Conservation (phyloP, 2,888 invertebrate species). For the Brenthis hecate region DNA sequence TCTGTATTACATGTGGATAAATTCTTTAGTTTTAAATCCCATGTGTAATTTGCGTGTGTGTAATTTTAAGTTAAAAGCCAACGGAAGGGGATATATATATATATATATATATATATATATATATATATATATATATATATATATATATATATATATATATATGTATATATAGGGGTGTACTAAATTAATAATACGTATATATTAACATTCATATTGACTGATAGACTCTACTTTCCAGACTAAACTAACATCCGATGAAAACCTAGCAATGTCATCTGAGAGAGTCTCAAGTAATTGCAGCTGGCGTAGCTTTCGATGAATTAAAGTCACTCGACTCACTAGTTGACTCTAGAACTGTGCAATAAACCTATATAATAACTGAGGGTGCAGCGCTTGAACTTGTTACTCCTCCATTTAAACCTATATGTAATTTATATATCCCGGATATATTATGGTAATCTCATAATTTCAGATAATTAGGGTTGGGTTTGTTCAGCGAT, state of each 20-base stretch:
- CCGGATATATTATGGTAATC: no score
- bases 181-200: background rate
- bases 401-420: constrained; percentile 15
- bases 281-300: constrained; percentile 62
- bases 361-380: constrained; percentile 39
- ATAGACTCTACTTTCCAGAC: constrained; percentile 1
- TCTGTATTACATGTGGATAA: no score
- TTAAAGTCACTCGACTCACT: constrained; percentile 62
- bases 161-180: no score
- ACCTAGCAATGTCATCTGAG: constrained; percentile 51
- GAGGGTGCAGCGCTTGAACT: constrained; percentile 32
- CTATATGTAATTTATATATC: background rate
- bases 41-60: no score
- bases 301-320: constrained; percentile 62
- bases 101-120: no score
- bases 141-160: no score
- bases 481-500: no score
- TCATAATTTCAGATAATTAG: no score
- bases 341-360: constrained; percentile 47
- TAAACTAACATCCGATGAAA: constrained; percentile 39
- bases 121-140: no score
- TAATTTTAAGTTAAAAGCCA: no score
- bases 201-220: background rate
- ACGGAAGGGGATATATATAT: no score
- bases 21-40: no score